Conservation (phyloP, 2,797 vertebrate species). For the Propithecus deckenii region DNA sequence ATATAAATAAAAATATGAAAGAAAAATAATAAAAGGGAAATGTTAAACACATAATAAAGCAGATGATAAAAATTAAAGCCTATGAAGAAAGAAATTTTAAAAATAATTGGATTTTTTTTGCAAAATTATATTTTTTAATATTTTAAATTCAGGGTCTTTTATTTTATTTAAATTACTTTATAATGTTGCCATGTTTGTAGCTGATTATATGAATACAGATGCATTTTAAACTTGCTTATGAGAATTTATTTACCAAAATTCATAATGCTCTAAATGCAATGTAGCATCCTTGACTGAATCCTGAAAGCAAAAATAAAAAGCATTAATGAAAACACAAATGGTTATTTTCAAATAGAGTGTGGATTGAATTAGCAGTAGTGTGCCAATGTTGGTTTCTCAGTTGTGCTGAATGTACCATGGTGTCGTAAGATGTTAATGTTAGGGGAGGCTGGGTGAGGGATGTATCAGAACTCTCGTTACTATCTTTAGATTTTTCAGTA, state of each 20-base stretch:
- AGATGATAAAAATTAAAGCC: background rate
- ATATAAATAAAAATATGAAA: background rate
- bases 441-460: rapidly evolving
- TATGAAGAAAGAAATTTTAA: background rate
- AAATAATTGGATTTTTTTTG: background rate
- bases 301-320: background rate
- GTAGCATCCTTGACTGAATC: too few species aligned
- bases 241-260: background rate
- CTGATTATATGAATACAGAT: background rate
- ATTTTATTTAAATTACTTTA: background rate
- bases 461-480: background rate
- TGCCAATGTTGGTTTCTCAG: background rate
- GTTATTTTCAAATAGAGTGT: background rate
- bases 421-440: too few species aligned
- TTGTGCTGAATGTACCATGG: background rate
- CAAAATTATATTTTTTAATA: background rate
- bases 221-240: background rate
- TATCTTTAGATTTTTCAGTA: background rate
- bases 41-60: background rate
- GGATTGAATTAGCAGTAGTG: background rate
- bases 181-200: background rate
- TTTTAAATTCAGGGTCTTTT: background rate
- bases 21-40: background rate
- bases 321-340: background rate
- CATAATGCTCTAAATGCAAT: too few species aligned